These are phyloP conservation scores for Solenodon paradoxus DNA, from an alignment of 2,113 vertebrate genomes.

Conservation along the genomic window DNA sequence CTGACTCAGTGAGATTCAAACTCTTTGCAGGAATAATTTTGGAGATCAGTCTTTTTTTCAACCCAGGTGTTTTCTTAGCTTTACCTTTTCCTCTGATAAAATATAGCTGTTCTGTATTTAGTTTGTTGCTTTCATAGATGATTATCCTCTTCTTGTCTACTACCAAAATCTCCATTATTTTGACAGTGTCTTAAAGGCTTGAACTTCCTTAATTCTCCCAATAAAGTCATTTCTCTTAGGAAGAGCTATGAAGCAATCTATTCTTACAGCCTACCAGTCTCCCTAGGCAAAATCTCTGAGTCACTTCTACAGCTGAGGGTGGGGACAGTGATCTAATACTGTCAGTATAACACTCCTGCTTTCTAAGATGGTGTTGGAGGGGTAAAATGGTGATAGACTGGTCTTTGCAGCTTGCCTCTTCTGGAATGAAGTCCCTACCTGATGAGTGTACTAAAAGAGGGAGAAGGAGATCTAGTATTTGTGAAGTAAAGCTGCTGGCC, in stretches of 20 bases:
- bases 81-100: neutral
- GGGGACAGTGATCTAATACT: neutral
- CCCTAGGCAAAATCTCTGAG: neutral
- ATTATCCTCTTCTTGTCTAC: neutral
- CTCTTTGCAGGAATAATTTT: neutral
- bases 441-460: neutral
- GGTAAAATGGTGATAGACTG: neutral
- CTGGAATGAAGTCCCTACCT: neutral
- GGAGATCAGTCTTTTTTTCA: neutral
- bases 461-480: neutral
- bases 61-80: neutral
- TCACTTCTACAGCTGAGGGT: neutral
- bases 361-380: neutral
- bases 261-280: neutral
- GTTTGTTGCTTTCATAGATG: neutral
- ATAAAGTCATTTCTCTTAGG: neutral
- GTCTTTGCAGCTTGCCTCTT: neutral
- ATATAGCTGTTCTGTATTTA: neutral
- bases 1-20: neutral
- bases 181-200: neutral
- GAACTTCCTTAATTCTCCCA: neutral
- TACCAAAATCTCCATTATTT: neutral
- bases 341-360: neutral
- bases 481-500: neutral
- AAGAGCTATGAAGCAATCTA: neutral